Base-by-base conservation (phyloP, 2,113 vertebrate genomes). In the Eulemur macaco region DNA sequence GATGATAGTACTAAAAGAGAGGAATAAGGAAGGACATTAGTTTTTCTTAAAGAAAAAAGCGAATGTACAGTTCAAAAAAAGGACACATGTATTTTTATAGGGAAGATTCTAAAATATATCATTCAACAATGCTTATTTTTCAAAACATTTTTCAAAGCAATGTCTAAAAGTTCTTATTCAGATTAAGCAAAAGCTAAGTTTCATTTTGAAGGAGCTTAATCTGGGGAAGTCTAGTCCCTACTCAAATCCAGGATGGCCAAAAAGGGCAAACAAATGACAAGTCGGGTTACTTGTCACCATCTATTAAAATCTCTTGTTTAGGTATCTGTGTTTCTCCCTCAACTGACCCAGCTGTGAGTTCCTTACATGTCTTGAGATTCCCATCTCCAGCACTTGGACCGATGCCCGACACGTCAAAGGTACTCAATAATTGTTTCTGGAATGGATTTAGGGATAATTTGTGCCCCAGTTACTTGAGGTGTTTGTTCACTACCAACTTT, bases 1-100 rank as follows among this genome's bases (percentile, higher is more conserved):
- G 97, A 92, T 95, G 96, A n/a, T 95, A 96, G 80, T 52, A 29
- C 98, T 99, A 94, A 82, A 96, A 97, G 82, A 96, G 74, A 97
- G 10, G 81, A 95, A 95, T 94, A 96, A 17, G 82, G 69, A 93
- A 58, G 39, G 34, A 20, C 6, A 4, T 98, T 96, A 97, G 42
- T 92, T 92, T 64, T 86, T 60, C 25, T 94, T 81, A 77, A 84
- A 86, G 45, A 95, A 95, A 42, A 39, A 86, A 50, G 45, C 50
- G 78, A 81, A 89, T 23, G n/a, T 64, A 80, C 20, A 80, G 64
- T 60, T 96, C 17, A 88, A 68, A 95, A 95, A 74, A 45, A 12
- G 80, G 31, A 39, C 73, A 63, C 9, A 42, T 50, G 12, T 47
- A 31, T 63, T 92, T 85, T 88, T 92, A 58, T 83, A 84, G 29